Evolutionary conservation across 2,797 vertebrate genomes (phyloP).

Genomic region (Fratercula arctica): DNA sequence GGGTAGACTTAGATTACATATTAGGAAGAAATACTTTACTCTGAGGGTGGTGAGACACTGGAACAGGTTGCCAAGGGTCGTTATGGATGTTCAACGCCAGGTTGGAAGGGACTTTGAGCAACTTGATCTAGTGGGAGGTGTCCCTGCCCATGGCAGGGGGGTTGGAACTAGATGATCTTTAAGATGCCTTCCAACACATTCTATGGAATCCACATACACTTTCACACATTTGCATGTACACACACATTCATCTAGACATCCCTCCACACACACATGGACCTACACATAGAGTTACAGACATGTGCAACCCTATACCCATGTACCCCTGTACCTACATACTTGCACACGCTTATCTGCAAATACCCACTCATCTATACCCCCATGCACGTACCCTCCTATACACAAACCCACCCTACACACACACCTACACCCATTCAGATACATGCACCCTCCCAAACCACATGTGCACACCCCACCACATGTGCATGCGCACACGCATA

Average conservation of each 20-base stretch:
- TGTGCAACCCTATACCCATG: accelerated
- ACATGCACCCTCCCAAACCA: accelerated
- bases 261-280: accelerated
- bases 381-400: accelerated
- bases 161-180: neutral
- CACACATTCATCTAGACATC: accelerated
- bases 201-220: neutral
- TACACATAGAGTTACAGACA: neutral
- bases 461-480: accelerated
- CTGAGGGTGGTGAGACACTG: neutral
- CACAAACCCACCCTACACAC: neutral
- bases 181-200: neutral
- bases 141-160: neutral
- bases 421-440: neutral
- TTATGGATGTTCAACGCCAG: neutral
- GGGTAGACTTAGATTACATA: neutral
- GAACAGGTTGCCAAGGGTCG: neutral
- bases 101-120: neutral
- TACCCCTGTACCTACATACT: neutral
- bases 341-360: neutral
- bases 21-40: neutral
- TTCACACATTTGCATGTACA: neutral
- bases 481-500: accelerated
- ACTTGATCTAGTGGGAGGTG: neutral
- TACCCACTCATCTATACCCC: neutral